Evolutionary conservation across 2,888 invertebrate genomes (phyloP), one percentile per base, ranked within the genome.

Genomic region (Monochamus alternatus): DNA sequence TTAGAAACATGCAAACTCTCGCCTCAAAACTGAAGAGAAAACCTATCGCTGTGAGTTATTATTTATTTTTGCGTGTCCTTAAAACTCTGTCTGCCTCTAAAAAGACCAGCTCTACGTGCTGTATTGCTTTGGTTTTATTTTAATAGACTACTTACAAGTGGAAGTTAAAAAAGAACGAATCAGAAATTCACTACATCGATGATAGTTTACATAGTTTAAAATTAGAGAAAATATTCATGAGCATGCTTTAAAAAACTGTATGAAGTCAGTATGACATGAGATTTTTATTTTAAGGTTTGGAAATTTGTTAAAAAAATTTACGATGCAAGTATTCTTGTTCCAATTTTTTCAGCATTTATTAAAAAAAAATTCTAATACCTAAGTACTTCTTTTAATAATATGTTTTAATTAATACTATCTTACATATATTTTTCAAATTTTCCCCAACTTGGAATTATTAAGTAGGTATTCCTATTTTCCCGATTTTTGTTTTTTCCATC

Each of bases 31-130:
- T 14, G 44, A 59, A 69, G 4, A 51, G 31, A 62, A 69, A 60
- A 69, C 43, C 59, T 69, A 69, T 60, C 69, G 69, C 59, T 7
- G 69, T 69, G 69, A 69, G 47, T 68, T 69, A 69, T 69, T 69
- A 69, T 60, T 69, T 69, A 60, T 58, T 43, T 55, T 59, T 47
- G 69, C 44, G 69, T 69, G 60, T 69, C 47, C 31, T 47, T 47
- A 68, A 68, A 58, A 68, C 59, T 47, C 60, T 32, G 12, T 60
- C 47, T 69, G 69, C 59, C 8, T 12, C 69, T 69, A 69, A 59
- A 38, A 62, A 69, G 60, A 60, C 47, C 69, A 69, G 69, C 69
- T 44, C 44, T 69, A 69, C 31, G 44, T 60, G 60, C 69, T 60
- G 47, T 69, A 69, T 69, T 69, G 69, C 69, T 69, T 69, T 69